phyloP scores from a whole-genome alignment of 2,113 vertebrate genomes.

The Lutjanus erythropterus region DNA sequence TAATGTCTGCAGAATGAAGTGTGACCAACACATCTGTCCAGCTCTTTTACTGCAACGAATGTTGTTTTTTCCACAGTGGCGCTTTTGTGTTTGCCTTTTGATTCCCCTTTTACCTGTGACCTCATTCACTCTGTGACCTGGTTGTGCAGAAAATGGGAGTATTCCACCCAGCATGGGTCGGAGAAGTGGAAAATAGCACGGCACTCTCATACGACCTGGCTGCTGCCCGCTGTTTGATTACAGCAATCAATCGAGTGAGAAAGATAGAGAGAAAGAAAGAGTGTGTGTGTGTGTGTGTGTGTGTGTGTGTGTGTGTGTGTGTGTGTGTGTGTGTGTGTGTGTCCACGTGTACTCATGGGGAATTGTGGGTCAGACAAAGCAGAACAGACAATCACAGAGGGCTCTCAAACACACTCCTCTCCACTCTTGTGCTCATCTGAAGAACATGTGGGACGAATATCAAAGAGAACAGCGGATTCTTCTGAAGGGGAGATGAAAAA shows the following conservation, averaged over 20 bases:
- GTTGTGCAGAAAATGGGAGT: constrained; percentile 47
- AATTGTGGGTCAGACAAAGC: constrained; percentile 59
- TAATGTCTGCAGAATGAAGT: too few relatives aligned
- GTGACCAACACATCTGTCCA: background rate
- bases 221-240: constrained; percentile 66
- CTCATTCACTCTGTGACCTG: constrained; percentile 47
- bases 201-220: constrained; percentile 39
- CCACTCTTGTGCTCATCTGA: constrained; percentile 59
- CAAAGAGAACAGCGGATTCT: constrained; percentile 47
- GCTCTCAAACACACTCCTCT: constrained; percentile 59
- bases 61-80: background rate
- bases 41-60: background rate
- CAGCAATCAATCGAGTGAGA: constrained; percentile 63
- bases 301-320: constrained; percentile 15
- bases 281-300: background rate
- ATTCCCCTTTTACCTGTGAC: constrained; percentile 44
- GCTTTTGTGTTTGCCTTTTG: constrained; percentile 36
- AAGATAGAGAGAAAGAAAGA: constrained; percentile 18
- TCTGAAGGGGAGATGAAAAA: constrained; percentile 55
- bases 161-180: constrained; percentile 41
- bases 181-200: constrained; percentile 63
- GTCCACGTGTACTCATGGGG: constrained; percentile 18
- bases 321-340: constrained; percentile 10
- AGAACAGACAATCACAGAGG: constrained; percentile 60
- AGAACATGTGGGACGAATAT: constrained; percentile 63